Evolutionary conservation across 2,113 vertebrate genomes (phyloP).

Genomic region (Piprites chloris): DNA sequence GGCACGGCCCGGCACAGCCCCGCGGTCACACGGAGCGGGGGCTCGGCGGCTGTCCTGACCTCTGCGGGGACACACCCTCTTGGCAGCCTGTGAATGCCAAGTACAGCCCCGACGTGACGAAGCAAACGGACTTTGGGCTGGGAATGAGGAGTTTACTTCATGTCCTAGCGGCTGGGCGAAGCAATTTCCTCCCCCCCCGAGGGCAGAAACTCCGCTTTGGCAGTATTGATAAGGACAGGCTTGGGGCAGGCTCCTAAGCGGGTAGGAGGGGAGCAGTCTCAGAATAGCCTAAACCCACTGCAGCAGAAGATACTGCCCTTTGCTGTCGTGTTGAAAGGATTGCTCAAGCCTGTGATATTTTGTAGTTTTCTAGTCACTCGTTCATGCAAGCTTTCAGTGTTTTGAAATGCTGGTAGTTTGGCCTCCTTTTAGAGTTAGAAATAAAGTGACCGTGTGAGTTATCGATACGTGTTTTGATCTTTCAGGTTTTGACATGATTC

Average conservation of each 20-base stretch:
- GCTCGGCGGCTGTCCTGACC: no score
- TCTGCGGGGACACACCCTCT: rapidly evolving
- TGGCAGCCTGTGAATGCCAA: neutral
- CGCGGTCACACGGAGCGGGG: neutral
- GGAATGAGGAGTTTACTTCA: rapidly evolving
- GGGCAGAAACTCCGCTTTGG: neutral
- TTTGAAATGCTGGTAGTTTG: neutral
- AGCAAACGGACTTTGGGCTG: rapidly evolving
- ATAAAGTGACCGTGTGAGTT: rapidly evolving
- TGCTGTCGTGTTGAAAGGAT: rapidly evolving
- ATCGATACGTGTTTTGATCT: rapidly evolving
- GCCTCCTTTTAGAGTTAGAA: neutral
- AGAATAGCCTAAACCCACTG: no score
- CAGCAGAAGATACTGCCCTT: neutral
- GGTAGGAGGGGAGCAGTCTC: neutral
- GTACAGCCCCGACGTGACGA: neutral
- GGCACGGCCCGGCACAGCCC: neutral
- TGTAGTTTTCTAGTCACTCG: neutral
- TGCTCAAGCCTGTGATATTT: neutral
- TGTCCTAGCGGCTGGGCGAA: neutral
- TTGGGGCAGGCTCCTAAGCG: no score
- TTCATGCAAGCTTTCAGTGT: neutral
- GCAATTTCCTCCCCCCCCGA: rapidly evolving
- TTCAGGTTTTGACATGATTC: neutral
- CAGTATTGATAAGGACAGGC: rapidly evolving